Evolutionary conservation across 2,113 vertebrate genomes (phyloP), one percentile per base, ranked within the genome.

Genomic region (Aviceda subcristata): DNA sequence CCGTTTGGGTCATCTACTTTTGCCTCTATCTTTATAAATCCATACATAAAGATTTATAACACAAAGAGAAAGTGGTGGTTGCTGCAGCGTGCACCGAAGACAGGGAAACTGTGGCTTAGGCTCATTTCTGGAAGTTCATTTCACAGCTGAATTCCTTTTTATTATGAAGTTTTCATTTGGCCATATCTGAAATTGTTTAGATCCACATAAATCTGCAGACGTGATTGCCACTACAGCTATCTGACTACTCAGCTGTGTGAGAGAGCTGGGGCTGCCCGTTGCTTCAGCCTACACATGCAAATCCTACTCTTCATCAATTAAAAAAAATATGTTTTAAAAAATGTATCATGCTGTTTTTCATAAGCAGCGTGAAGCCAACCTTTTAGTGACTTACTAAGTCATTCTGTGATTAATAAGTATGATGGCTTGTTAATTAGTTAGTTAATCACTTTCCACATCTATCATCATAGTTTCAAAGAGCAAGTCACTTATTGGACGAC

Each of bases 71-170:
- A 64, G 75, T 24, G 1, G 64, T 24, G 64, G 46, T 19, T 89
- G 46, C 80, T 62, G 39, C 69, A 5, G 21, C 48, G 68, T 3
- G 53, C 60, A 72, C 66, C 53, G 67, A 87, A 91, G 36, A 45
- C 19, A 50, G 38, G 45, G 45, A 84, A 86, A 56, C 15, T 5
- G 38, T 9, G 9, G 60, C 69, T 89, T 85, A 89, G 29, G 83
- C 53, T 94, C 64, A 76, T 94, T 94, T 81, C 86, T 94, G 53
- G 43, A 94, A 87, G 76, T 87, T 94, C 95, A 97, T 97, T 97
- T 97, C 97, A 97, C 96, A 96, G 97, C 69, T 94, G 92, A 96
- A 94, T 96, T 94, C 91, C 92, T 82, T 92, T 94, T 92, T 85
- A 96, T 92, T 94, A 97, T 69, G 41, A 82, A 56, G 21, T 82